Evolutionary conservation across 1,140 invertebrate genomes (phyloP), one percentile per base, ranked within the genome.

Genomic region (Thaumetopoea pityocampa): DNA sequence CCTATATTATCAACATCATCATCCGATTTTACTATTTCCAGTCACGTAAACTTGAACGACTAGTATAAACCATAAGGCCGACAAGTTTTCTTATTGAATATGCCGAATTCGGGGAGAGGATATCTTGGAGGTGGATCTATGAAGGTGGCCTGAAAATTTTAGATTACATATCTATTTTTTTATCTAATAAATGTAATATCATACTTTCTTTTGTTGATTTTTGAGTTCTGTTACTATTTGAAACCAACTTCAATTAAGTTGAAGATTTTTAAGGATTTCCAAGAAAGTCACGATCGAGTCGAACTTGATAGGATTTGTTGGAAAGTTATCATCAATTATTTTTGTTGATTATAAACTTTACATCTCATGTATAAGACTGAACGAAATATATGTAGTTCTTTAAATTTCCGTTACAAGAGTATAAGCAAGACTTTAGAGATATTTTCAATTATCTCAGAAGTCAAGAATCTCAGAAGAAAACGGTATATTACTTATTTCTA

Each of bases 1-100:
- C 74, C 65, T 74, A 80, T 69, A 84, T 84, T 84, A 84, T 84
- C 77, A 84, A 77, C 73, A 80, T 84, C 74, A 79, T 78, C 77
- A 79, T 80, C 79, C 73, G 63, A 82, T 80, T 83, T 81, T 81
- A 84, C 80, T 84, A 80, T 81, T 81, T 79, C 80, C 63, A 82
- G 80, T 80, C 80, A 84, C 77, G 80, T 81, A 80, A 84, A 70
- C 67, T 73, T 55, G 62, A 78, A 77, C 67, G 66, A 68, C 71
- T 68, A 68, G 78, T 71, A 78, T 80, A 72, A 78, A 71, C 66
- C 69, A 67, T 69, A 77, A 67, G 65, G 33, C 55, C 30, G 37
- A 41, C 37, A 41, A 41, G 37, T 41, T 41, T 41, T 32, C 26
- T 28, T 41, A 41, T 32, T 54, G 57, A 49, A 53, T 57, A 52